Evolutionary conservation across 2,888 invertebrate genomes (phyloP).

Genomic region (Hydraecia micacea): DNA sequence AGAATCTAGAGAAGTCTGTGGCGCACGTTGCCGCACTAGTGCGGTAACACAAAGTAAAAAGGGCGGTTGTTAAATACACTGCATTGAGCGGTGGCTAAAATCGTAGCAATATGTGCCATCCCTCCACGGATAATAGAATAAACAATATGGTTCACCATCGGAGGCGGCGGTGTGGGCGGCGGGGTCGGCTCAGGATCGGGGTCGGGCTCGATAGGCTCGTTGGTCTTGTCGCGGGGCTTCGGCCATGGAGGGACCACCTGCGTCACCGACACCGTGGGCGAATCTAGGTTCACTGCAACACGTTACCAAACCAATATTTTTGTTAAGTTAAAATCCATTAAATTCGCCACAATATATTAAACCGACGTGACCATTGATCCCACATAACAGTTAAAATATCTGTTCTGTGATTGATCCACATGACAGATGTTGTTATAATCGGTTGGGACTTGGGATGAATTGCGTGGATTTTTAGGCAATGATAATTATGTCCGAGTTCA

Average conservation of each 20-base stretch:
- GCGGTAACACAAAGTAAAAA: not conserved
- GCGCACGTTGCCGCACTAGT: not conserved
- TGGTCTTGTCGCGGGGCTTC: slow-evolving; percentile 84
- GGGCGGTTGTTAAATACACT: not conserved
- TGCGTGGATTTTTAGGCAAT: too few species aligned
- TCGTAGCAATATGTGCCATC: not conserved
- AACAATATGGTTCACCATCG: slow-evolving; percentile 66
- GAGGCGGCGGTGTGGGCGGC: slow-evolving; percentile 84
- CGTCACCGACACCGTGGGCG: slow-evolving; percentile 91
- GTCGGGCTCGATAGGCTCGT: slow-evolving; percentile 85
- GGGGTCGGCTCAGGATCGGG: slow-evolving; percentile 86
- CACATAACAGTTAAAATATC: too few species aligned
- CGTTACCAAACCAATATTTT: not conserved
- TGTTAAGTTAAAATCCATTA: too few species aligned
- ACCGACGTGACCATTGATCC: too few species aligned
- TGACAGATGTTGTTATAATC: too few species aligned
- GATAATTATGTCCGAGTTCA: too few species aligned
- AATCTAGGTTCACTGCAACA: slow-evolving; percentile 87
- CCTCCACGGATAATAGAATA: not conserved
- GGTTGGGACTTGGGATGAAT: too few species aligned
- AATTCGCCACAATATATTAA: too few species aligned
- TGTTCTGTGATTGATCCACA: too few species aligned
- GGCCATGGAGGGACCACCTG: slow-evolving; percentile 89
- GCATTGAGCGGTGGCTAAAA: not conserved
- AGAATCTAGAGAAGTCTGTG: not conserved